Evolutionary conservation across 2,888 invertebrate species (phyloP).

Genomic region (Therioaphis trifolii): DNA sequence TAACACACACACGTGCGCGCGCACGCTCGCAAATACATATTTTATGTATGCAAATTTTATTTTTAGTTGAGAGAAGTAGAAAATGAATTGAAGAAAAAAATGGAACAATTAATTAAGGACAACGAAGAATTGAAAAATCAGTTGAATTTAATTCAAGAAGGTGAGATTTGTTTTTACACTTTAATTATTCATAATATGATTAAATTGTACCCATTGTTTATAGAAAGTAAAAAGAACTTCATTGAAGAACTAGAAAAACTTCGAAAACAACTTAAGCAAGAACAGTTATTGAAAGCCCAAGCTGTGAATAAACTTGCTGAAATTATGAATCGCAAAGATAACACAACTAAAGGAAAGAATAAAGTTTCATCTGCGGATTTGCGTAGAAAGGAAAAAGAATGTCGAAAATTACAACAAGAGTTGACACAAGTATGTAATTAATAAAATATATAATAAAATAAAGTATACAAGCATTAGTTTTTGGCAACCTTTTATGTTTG

Average conservation of each 20-base stretch:
- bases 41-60: slow-evolving; percentile 7
- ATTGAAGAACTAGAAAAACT: slow-evolving; percentile 83
- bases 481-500: too few relatives aligned
- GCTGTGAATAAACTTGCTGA: slow-evolving; percentile 98
- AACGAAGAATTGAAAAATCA: slow-evolving; percentile 85
- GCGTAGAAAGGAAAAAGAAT: slow-evolving; percentile 92
- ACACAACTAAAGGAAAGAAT: slow-evolving; percentile 76
- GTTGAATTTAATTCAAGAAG: slow-evolving; percentile 83
- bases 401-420: slow-evolving; percentile 93
- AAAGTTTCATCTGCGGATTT: slow-evolving; percentile 83
- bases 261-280: slow-evolving; percentile 85
- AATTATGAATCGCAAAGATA: slow-evolving; percentile 93
- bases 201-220: neutral
- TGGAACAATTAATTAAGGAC: slow-evolving; percentile 78
- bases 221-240: slow-evolving; percentile 63
- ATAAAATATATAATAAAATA: too few relatives aligned
- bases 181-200: neutral
- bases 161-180: slow-evolving; percentile 66
- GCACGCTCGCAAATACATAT: neutral
- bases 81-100: slow-evolving; percentile 76
- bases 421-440: slow-evolving; percentile 75
- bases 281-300: slow-evolving; percentile 88
- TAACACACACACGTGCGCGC: too few relatives aligned
- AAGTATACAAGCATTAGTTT: too few relatives aligned
- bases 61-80: slow-evolving; percentile 80